Evolutionary conservation across 1,140 invertebrate genomes (phyloP).

Genomic region (Drosophila nikananu): DNA sequence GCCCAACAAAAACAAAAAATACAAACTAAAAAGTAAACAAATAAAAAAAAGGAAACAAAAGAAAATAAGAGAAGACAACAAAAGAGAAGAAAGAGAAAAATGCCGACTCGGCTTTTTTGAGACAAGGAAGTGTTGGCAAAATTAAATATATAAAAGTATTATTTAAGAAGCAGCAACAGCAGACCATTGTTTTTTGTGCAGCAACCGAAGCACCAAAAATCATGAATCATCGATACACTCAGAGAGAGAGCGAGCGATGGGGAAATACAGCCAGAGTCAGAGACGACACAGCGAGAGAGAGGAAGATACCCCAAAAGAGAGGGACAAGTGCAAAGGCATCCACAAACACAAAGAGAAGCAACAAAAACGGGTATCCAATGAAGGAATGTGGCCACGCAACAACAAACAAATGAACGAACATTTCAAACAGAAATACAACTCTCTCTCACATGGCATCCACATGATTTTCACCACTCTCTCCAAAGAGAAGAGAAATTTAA

Average conservation of each 20-base stretch:
- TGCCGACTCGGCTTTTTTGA: constrained; percentile 19
- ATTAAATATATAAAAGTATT: constrained; percentile 40
- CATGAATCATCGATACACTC: constrained; percentile 70
- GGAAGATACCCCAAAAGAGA: not conserved
- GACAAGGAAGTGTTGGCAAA: constrained; percentile 50
- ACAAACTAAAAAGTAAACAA: constrained; percentile 50
- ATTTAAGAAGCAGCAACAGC: constrained; percentile 49
- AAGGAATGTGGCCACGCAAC: constrained; percentile 50
- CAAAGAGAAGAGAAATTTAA: not conserved
- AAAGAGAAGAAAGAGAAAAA: constrained; percentile 13
- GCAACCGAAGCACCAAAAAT: constrained; percentile 56
- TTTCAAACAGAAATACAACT: constrained; percentile 6
- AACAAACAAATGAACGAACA: constrained; percentile 29
- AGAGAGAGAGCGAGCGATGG: not conserved
- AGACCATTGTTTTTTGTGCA: constrained; percentile 61
- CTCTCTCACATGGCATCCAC: constrained; percentile 13
- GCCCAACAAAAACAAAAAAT: not conserved
- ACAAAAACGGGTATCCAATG: constrained; percentile 34
- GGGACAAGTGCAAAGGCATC: constrained; percentile 59
- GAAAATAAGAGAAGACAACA: not conserved
- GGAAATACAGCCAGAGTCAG: constrained; percentile 1
- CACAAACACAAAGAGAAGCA: constrained; percentile 43
- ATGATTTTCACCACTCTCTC: constrained; percentile 27
- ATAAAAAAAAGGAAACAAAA: constrained; percentile 44
- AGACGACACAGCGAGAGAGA: not conserved